These are phyloP conservation scores for Pristionchus japonicus DNA, from an alignment of 2,888 invertebrate species.

Conservation along the genomic window DNA sequence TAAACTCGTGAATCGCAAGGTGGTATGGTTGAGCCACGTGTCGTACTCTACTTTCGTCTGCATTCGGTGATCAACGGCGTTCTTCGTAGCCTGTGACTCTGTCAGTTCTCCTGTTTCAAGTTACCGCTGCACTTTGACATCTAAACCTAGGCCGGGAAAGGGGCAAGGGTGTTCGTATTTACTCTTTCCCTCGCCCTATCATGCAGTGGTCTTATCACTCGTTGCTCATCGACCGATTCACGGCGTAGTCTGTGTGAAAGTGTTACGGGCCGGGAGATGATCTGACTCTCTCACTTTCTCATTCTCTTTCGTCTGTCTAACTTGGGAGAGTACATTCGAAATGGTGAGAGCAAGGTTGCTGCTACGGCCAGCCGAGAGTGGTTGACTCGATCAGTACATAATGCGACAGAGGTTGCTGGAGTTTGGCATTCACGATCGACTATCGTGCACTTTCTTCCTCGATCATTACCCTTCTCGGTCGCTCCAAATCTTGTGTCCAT, in stretches of 20 bases:
- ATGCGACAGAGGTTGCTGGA: neutral
- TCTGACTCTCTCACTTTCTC: too few relatives aligned
- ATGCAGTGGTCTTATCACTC: neutral
- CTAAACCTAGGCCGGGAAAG: neutral
- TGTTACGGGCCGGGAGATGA: too few relatives aligned
- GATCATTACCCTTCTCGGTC: too few relatives aligned
- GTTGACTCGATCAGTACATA: neutral
- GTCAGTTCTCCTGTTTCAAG: neutral
- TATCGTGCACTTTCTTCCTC: neutral
- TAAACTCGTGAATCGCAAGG: neutral
- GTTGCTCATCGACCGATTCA: neutral
- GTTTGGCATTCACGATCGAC: neutral
- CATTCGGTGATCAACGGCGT: neutral
- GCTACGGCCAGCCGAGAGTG: neutral
- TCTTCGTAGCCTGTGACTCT: neutral
- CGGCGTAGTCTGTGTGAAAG: conserved; percentile 8
- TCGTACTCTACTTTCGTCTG: neutral
- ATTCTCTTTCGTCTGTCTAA: too few relatives aligned
- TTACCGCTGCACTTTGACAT: neutral
- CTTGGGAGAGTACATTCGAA: too few relatives aligned
- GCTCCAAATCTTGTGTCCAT: too few relatives aligned
- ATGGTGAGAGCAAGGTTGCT: too few relatives aligned
- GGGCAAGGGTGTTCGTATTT: neutral
- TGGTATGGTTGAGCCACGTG: neutral
- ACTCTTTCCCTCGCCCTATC: neutral